A percentile compares a stretch with the other conserved stretches of the same genome.
Evolutionary conservation across 2,888 invertebrate genomes (phyloP).

Genomic region (Cremastobaeus sp.): DNA sequence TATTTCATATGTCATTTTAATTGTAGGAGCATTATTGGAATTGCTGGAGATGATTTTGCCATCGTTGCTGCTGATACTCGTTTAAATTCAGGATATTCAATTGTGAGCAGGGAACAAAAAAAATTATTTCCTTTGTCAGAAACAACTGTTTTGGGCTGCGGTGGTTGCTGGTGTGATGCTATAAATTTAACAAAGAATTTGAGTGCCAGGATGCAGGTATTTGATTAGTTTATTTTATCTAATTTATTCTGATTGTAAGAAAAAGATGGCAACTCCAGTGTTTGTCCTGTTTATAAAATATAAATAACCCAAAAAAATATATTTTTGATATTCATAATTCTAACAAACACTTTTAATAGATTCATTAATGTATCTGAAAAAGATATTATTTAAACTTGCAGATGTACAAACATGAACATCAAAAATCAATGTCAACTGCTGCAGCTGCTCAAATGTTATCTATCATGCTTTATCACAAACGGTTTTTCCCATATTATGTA

Average conservation of each 20-base stretch:
- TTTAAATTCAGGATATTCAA: constrained; percentile 92
- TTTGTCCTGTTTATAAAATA: no score
- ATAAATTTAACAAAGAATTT: constrained; percentile 92
- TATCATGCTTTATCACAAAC: constrained; percentile 95
- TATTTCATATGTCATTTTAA: constrained; percentile 16
- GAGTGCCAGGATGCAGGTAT: constrained; percentile 89
- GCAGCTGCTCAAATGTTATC: constrained; percentile 98
- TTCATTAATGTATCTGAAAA: no score
- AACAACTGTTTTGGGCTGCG: constrained; percentile 93
- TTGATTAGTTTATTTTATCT: neutral
- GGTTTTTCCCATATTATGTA: constrained; percentile 99
- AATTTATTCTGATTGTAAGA: no score
- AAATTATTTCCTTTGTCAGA: constrained; percentile 91
- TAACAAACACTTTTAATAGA: no score
- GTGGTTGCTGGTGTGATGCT: constrained; percentile 99
- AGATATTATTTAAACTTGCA: constrained; percentile 68
- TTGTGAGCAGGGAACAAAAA: constrained; percentile 92
- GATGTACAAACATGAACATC: constrained; percentile 97
- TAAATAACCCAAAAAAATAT: no score
- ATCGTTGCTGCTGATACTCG: constrained; percentile 97
- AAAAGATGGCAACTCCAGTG: no score
- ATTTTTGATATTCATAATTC: neutral
- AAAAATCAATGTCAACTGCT: constrained; percentile 93
- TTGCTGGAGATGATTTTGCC: constrained; percentile 96
- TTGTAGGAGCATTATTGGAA: constrained; percentile 93